Evolutionary conservation across 2,888 invertebrate genomes (phyloP).

Genomic region (Euplexia lucipara): DNA sequence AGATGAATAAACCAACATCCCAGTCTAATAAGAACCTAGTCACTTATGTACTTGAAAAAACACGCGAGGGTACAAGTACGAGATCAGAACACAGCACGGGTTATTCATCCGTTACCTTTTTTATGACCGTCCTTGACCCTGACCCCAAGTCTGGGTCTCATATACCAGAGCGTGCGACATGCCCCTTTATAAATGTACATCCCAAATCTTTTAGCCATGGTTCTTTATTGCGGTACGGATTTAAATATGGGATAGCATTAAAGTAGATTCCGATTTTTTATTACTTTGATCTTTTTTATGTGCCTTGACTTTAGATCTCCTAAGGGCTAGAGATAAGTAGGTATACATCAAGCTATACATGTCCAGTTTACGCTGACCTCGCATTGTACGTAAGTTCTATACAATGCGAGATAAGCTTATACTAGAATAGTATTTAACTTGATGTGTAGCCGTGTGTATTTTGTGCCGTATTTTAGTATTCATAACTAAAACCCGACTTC

Average conservation of each 20-base stretch:
- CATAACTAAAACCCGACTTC: too few relatives aligned
- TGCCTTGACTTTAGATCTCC: neutral
- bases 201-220: conserved; percentile 44
- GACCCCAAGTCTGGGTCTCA: conserved; percentile 29
- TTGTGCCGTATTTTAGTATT: too few relatives aligned
- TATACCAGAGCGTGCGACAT: conserved; percentile 39
- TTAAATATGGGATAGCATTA: conserved; percentile 39
- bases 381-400: too few relatives aligned
- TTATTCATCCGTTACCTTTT: conserved; percentile 41
- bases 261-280: conserved; percentile 5
- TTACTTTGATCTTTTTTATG: conserved; percentile 9
- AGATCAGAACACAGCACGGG: conserved; percentile 52
- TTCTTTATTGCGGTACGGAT: conserved; percentile 43
- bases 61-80: conserved; percentile 6
- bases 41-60: conserved; percentile 10
- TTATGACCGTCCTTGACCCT: conserved; percentile 49
- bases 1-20: too few relatives aligned
- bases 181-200: conserved; percentile 38
- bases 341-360: too few relatives aligned
- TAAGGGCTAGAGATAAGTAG: too few relatives aligned
- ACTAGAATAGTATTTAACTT: too few relatives aligned
- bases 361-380: too few relatives aligned
- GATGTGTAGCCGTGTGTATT: too few relatives aligned
- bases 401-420: too few relatives aligned
- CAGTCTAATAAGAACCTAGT: too few relatives aligned